A percentile compares a stretch with the other conserved stretches of the same genome.
These are phyloP conservation scores for Parelbella ahira DNA, from an alignment of 2,888 invertebrate genomes.

Conservation along the genomic window DNA sequence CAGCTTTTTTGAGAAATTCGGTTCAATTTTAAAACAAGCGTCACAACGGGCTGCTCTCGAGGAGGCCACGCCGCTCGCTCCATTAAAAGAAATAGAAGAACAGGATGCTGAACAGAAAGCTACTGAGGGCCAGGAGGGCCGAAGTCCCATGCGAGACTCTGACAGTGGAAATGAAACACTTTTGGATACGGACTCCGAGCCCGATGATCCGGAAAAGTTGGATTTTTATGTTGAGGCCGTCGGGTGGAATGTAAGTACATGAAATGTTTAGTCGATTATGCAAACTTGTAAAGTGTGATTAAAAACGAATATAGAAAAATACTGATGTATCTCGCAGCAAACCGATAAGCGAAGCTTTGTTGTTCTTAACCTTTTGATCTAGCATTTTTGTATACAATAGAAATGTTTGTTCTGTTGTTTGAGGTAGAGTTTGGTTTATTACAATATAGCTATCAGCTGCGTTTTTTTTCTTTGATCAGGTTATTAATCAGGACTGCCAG, in stretches of 20 bases:
- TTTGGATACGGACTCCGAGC: slow-evolving; percentile 84
- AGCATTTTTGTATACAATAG: too few relatives aligned
- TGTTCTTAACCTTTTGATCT: too few relatives aligned
- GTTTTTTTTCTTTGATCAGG: too few relatives aligned
- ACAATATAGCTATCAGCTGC: too few relatives aligned
- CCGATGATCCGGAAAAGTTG: slow-evolving; percentile 82
- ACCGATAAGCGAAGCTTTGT: too few relatives aligned
- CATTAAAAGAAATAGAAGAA: slow-evolving; percentile 66
- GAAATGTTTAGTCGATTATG: too few relatives aligned
- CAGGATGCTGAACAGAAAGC: slow-evolving; percentile 67
- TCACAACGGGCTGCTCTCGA: slow-evolving; percentile 80
- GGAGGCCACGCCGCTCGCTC: slow-evolving; percentile 79
- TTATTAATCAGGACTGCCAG: too few relatives aligned
- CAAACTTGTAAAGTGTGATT: too few relatives aligned
- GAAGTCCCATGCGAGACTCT: slow-evolving; percentile 56
- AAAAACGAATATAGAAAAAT: too few relatives aligned
- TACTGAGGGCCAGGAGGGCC: slow-evolving; percentile 57
- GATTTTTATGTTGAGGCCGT: slow-evolving; percentile 83
- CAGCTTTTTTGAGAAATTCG: slow-evolving; percentile 91
- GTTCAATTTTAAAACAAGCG: slow-evolving; percentile 84
- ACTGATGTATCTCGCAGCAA: too few relatives aligned
- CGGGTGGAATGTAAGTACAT: slow-evolving; percentile 87
- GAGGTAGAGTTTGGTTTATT: too few relatives aligned
- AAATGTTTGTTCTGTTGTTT: too few relatives aligned
- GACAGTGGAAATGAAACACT: slow-evolving; percentile 80